Base-by-base conservation (phyloP, 2,888 invertebrate species). In the Chelonus formosanus region DNA sequence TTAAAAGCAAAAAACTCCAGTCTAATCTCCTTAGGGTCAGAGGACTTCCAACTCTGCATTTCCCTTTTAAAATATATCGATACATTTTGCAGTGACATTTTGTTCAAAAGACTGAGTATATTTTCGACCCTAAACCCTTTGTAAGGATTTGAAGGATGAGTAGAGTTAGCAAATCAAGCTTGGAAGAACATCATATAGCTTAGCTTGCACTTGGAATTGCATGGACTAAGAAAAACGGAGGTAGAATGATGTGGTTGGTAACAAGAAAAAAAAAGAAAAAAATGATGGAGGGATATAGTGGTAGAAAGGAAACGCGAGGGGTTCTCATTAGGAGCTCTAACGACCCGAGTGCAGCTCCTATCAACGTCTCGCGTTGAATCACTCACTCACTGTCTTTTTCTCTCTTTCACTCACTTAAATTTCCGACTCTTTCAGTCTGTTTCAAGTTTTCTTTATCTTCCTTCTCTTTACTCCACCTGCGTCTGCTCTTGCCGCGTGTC, bases 261-360 rank as follows among this genome's bases (percentile, higher is more conserved):
- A 31, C 5, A 50, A 35, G 32, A 50, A n/a, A 6, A 8, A 44
- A 36, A 48, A 66, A 50, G 52, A 55, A 44, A 61, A 53, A 70
- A 68, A 68, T n/a, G 40, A 20, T 35, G 4, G 59, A 60, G 60
- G 62, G 54, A 60, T 32, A 55, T 35, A 54, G 44, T 7, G 32
- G 36, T 36, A 8, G 54, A 20, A 20, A 44, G 36, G 54, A 7
- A 68, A 56, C 47, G 61, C 58, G 67, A 70, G 64, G 56, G 67
- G 68, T 73, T 80, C 82, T 82, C 82, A 82, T 83, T 83, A 83
- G 81, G 80, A 79, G 82, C 82, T 83, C 80, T 83, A 83, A 83
- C 83, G 83, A 83, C 80, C 83, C 80, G 80, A 76, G 78, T 78
- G 78, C 77, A 76, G 75, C 74, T 74, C 74, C 74, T 74, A 78